A percentile compares a stretch with the other conserved stretches of the same genome.
Evolutionary conservation across 2,888 invertebrate species (phyloP).

Genomic region (Leucoptera coffeella): DNA sequence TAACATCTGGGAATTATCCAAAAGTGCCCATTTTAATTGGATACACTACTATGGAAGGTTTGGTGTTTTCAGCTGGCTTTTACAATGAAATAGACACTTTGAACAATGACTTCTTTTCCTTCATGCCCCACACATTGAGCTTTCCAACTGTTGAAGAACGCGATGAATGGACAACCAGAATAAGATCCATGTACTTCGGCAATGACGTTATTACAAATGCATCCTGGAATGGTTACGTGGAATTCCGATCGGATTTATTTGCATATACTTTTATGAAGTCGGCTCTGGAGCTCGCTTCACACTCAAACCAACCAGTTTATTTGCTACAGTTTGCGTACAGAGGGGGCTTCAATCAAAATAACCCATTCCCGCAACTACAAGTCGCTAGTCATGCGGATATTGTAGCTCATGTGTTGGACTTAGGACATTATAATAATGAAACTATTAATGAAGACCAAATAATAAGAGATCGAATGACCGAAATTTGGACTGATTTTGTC

Average conservation of each 20-base stretch:
- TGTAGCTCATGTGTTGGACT: slow-evolving; percentile 1
- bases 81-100: not conserved
- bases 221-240: not conserved
- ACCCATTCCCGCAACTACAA: not conserved
- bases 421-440: not conserved
- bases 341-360: slow-evolving; percentile 1
- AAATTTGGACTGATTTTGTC: slow-evolving; percentile 1
- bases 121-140: not conserved
- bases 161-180: not conserved
- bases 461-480: slow-evolving; percentile 1
- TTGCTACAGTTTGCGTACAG: slow-evolving; percentile 1
- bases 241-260: slow-evolving; percentile 1
- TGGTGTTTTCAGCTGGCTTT: not conserved
- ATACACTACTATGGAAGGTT: slow-evolving; percentile 2
- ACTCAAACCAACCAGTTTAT: slow-evolving; percentile 1
- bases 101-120: slow-evolving; percentile 1
- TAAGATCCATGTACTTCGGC: slow-evolving; percentile 1
- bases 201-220: not conserved
- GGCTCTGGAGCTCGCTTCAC: not conserved
- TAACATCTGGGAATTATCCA: not conserved
- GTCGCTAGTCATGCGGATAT: slow-evolving; percentile 2
- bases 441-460: not conserved
- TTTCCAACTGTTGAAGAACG: slow-evolving; percentile 1
- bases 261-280: not conserved
- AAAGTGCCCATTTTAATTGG: not conserved